Base-by-base conservation (phyloP, 2,888 invertebrate genomes). In the Eupithecia inturbata region DNA sequence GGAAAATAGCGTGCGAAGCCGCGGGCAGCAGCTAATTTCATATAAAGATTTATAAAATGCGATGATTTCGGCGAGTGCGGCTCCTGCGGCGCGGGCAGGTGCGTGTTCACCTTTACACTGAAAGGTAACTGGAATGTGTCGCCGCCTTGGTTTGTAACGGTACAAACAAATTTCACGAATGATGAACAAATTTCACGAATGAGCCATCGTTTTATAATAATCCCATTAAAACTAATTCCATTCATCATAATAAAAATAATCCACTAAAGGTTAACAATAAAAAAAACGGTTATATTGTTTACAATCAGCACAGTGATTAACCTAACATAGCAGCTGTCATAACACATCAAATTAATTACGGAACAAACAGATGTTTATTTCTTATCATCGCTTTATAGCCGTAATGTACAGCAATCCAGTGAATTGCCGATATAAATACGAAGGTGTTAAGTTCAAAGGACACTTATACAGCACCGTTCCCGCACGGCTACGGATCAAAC, bases 321-420 rank as follows among this genome's bases (percentile, higher is more conserved):
- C 62, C 9, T 12, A 62, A 57, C 62, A 19, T 12, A 62, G 31
- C 16, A 31, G 14, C 62, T 62, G 62, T 57, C 57, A 62, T 19
- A 62, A 62, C 31, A 62, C 19, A 62, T 62, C 62, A 33, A 62
- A 62, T 62, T 62, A 62, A 62, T 62, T 62, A 62, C 62, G 31
- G 3, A 62, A 62, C 62, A 62, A 62, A 62, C 62, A 62, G 62
- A 62, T 31, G 31, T 1, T 19, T 62, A 62, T 62, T 31, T 31
- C 62, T 62, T 62, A 62, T 62, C 31, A 31, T 7, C 31, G 31
- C 62, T 31, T 28, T 62, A 12, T 62, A 19, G 31, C 62, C 31
- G 16, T 62, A 62, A 62, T 62, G 16, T 26, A 62, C 62, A 31
- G 31, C 62, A 62, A 62, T 31, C 12, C 62, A 14, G 9, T 62